Base-by-base conservation (phyloP, 2,888 invertebrate species). In the Sinotaia quadrata region DNA sequence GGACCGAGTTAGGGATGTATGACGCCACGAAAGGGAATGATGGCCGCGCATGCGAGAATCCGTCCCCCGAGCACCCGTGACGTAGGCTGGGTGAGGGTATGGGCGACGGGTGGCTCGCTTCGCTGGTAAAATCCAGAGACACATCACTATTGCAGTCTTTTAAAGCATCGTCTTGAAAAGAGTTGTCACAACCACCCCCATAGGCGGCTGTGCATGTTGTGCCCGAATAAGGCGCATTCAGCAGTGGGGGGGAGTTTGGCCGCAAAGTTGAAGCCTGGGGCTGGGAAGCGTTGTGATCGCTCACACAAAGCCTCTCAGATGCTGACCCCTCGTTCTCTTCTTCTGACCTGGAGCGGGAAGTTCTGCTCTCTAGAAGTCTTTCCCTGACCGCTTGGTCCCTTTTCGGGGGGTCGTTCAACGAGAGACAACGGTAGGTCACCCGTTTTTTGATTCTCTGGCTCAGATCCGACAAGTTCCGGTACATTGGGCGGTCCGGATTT, bases 371-470 rank as follows among this genome's bases (percentile, higher is more conserved):
- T 56, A 27, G 34, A 36, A n/a, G 37, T 56, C 4, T 36, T 10
- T 56, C 44, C 33, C 37, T 29, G 27, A 10, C 27, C 24, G 27
- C 27, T 8, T n/a, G 57, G 37, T 21, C 31, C 52, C 12, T 36
- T 33, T 56, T 63, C 29, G 76, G 76, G 37, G 76, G 74, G 29
- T 76, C 76, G 65, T 76, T 67, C 31, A 72, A 49, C 4, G 82
- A 80, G 51, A 82, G 74, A 29, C 82, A 78, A n/a, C 95, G 93
- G 83, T 95, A 91, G 60, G 95, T 94, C 69, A 95, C 94, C 88
- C 93, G 92, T 89, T 95, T 95, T 87, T 94, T 93, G 81, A 94
- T 93, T 86, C 94, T 91, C 87, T 92, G 93, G 76, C 94, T 93
- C 78, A 94, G 91, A 87, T 94, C 94, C 51, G 94, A 93, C 87